Conservation (phyloP, 2,113 vertebrate species). For the Clarias batrachus region DNA sequence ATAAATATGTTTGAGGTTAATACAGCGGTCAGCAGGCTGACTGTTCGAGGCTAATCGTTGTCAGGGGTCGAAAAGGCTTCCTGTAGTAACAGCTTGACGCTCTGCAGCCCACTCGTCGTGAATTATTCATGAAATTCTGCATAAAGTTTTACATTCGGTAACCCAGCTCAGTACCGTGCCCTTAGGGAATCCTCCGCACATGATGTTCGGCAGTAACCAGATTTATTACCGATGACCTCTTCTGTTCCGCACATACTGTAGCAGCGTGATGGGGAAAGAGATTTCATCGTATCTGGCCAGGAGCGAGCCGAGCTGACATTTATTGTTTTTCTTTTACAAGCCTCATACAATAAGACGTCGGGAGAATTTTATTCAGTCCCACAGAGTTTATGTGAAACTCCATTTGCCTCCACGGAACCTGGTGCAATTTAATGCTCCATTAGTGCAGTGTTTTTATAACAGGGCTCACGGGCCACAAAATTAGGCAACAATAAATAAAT, state of each 20-base stretch:
- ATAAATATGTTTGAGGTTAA: conserved; percentile 1
- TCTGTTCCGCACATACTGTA: background rate
- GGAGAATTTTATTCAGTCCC: conserved; percentile 16
- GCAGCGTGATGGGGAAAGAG: background rate
- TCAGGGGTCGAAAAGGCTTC: background rate
- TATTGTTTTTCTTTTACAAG: conserved; percentile 16
- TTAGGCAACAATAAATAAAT: background rate
- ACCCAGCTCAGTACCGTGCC: background rate
- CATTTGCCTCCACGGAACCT: conserved; percentile 2
- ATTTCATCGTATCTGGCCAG: background rate
- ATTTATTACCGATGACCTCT: conserved; percentile 5
- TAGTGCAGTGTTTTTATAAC: background rate
- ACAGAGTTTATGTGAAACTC: conserved; percentile 12
- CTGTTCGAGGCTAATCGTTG: conserved; percentile 5
- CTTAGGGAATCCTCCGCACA: background rate
- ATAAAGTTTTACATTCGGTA: conserved; percentile 11
- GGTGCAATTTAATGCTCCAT: background rate
- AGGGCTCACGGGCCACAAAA: background rate
- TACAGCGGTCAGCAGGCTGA: background rate
- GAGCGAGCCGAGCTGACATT: background rate
- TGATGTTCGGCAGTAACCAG: background rate
- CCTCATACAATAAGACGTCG: background rate
- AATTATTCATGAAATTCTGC: conserved; percentile 20
- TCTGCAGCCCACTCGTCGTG: background rate
- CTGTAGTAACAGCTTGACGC: conserved; percentile 18